These are phyloP conservation scores for Vulpes ferrilata DNA, from an alignment of 2,113 vertebrate species.

Conservation along the genomic window DNA sequence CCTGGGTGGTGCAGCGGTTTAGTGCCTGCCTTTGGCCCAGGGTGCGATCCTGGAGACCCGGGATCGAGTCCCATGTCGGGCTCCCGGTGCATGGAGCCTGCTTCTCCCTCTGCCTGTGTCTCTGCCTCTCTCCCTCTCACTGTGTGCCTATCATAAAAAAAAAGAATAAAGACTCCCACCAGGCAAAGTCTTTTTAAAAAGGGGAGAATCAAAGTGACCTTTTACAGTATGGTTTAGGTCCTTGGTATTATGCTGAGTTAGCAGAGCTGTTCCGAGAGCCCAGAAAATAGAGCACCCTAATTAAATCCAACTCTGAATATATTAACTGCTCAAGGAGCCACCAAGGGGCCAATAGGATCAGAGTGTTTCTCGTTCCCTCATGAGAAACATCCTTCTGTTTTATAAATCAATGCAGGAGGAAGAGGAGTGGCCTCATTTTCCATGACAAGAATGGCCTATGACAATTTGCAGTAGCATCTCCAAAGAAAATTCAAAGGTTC, in stretches of 20 bases:
- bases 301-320: conserved; percentile 16
- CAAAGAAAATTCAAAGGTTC: conserved; percentile 13
- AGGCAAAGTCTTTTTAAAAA: not conserved
- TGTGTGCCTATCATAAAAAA: not conserved
- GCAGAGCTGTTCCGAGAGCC: not conserved
- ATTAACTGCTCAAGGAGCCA: not conserved
- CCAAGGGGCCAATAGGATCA: not conserved
- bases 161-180: not conserved
- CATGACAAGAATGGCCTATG: not conserved
- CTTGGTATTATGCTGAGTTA: not conserved
- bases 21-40: too few relatives aligned
- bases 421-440: not conserved
- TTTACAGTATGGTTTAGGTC: not conserved
- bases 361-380: not conserved
- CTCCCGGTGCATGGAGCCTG: too few relatives aligned
- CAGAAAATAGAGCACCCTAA: not conserved
- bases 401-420: not conserved
- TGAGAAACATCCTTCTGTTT: not conserved
- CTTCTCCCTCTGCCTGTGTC: too few relatives aligned
- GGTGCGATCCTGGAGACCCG: too few relatives aligned
- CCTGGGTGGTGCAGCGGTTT: too few relatives aligned
- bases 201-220: not conserved
- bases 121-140: too few relatives aligned
- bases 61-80: too few relatives aligned
- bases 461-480: not conserved